Base-by-base conservation (phyloP, 1,140 invertebrate species). In the Drosophila biarmipes region DNA sequence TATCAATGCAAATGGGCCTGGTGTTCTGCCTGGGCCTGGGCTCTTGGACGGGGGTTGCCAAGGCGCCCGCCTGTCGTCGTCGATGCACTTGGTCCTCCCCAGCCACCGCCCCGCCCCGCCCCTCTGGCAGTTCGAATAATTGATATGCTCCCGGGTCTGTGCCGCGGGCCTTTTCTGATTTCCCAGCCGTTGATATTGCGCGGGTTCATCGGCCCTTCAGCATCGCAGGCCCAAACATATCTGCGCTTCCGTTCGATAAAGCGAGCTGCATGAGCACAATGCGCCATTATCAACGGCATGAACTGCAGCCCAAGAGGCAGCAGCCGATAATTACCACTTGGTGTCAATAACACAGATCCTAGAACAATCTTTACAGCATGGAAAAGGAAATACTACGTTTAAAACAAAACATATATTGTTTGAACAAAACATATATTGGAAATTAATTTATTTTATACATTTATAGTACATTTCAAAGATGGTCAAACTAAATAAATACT, bases 181-280 rank as follows among this genome's bases (percentile, higher is more conserved):
- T 62, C 58, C 19, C 59, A 66, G 34, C 35, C 29, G 45, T 27
- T 19, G 61, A 19, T 43, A 64, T 45, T 64, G 17, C 24, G 17
- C 10, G 34, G 63, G 67, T 69, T 69, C 40, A 64, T 12, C 29
- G 35, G 38, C 35, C 63, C 10, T 34, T 27, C 5, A 37, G 52
- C 49, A 29, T 54, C 34, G 19, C 51, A 14, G 31, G 17, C 17
- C 29, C 17, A 38, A 54, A 61, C 51, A 61, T 61, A 62, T 64
- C 76, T 43, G 61, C 55, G 63, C 78, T 82, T 85, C 80, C 80
- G 80, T 62, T 85, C 64, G 77, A 84, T 80, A 84, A 86, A 66
- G 63, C 35, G 17, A 58, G 31, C 40, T 40, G 53, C 53, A 62
- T 62, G 31, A 40, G 31, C 42, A 62, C 40, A 31, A n/a, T 31